Evolutionary conservation across 2,113 vertebrate species (phyloP).

Genomic region (Anguilla rostrata): DNA sequence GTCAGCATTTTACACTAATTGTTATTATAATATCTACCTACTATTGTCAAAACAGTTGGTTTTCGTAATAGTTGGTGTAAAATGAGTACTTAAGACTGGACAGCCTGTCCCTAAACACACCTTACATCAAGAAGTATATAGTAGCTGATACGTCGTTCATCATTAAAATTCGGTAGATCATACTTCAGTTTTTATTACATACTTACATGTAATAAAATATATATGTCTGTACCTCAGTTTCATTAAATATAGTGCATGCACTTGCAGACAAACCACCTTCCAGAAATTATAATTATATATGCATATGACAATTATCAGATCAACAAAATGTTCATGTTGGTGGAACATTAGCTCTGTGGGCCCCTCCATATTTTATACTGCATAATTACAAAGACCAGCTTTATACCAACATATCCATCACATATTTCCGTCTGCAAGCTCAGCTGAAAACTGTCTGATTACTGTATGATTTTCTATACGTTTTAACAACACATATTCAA

Average conservation of each 20-base stretch:
- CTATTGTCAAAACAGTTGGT: not conserved
- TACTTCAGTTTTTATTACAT: not conserved
- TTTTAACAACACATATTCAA: not conserved
- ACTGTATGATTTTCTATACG: not conserved
- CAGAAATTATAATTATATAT: not conserved
- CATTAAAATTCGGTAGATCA: not conserved
- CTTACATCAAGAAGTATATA: not conserved
- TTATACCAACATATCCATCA: not conserved
- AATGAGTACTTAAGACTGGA: not conserved
- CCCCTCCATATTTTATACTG: not conserved
- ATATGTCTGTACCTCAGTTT: not conserved
- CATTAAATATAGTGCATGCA: not conserved
- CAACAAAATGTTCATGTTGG: not conserved
- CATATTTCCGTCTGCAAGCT: not conserved
- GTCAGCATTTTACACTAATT: not conserved
- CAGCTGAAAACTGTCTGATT: not conserved
- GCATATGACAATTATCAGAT: not conserved
- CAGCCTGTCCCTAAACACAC: not conserved
- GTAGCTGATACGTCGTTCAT: not conserved
- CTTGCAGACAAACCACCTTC: not conserved
- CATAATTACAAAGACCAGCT: not conserved
- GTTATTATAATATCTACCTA: not conserved
- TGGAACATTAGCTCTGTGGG: not conserved
- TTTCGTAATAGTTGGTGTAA: not conserved
- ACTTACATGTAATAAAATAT: not conserved